These are phyloP conservation scores for Lycaon pictus DNA, from an alignment of 2,113 vertebrate species.

Conservation along the genomic window DNA sequence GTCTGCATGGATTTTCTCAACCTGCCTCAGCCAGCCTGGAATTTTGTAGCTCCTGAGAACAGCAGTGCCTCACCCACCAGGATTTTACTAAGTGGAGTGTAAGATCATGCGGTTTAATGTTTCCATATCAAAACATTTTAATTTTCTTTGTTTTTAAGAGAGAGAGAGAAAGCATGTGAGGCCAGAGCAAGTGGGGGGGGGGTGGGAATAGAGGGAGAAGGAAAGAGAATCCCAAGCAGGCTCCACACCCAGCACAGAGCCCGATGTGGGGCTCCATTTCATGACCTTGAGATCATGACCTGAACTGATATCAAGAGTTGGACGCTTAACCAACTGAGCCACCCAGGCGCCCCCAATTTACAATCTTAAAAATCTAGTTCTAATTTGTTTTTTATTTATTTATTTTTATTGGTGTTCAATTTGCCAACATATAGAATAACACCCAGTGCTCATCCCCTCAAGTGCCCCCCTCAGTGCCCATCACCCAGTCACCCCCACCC, in stretches of 20 bases:
- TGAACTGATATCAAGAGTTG: neutral
- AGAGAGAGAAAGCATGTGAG: neutral
- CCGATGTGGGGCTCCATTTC: neutral
- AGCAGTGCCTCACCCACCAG: neutral
- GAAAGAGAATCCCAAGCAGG: neutral
- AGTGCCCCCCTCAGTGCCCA: too few species aligned
- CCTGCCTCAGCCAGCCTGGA: neutral
- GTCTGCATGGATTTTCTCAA: neutral
- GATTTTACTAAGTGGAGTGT: neutral
- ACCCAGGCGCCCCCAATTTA: neutral
- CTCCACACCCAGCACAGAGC: neutral
- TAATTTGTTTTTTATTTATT: neutral
- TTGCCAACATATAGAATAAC: too few species aligned
- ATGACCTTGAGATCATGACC: neutral
- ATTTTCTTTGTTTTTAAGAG: neutral
- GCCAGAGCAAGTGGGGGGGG: too few species aligned
- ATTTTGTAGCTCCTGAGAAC: neutral
- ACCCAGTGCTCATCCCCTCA: too few species aligned
- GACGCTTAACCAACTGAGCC: neutral
- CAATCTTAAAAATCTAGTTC: neutral
- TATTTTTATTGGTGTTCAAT: too few species aligned
- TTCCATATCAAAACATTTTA: neutral
- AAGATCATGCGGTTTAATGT: neutral
- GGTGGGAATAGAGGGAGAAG: neutral
- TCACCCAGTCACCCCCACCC: too few species aligned